Conservation (phyloP, 92 coral and sea anemone genomes). For the Blastomussa wellsi region DNA sequence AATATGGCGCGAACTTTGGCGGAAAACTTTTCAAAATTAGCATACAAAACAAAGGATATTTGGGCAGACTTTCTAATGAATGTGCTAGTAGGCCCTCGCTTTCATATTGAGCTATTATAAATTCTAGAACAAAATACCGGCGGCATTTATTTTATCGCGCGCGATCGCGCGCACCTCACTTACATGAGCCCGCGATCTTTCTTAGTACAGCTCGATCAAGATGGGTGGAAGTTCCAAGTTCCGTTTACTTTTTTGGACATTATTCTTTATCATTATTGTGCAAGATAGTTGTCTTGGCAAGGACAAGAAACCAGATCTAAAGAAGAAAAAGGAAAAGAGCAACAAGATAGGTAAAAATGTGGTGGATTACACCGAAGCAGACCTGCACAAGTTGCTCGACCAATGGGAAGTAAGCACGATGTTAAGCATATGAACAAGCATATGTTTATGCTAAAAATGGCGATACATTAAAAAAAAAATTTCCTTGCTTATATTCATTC, state of each 20-base stretch:
- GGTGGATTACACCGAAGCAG: slow-evolving; percentile 89
- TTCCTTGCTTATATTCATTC: not conserved
- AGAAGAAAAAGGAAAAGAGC: slow-evolving; percentile 57
- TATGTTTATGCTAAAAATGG: not conserved
- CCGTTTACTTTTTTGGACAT: not conserved
- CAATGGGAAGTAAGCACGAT: slow-evolving; percentile 96
- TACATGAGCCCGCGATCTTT: slow-evolving; percentile 37
- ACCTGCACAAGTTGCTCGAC: slow-evolving; percentile 79
- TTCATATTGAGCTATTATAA: too few species aligned
- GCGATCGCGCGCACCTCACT: too few species aligned
- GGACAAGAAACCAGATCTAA: slow-evolving; percentile 42
- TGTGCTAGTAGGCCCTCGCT: not conserved
- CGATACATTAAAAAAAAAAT: not conserved
- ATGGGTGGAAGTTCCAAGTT: slow-evolving; percentile 18
- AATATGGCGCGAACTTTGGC: slow-evolving; percentile 24
- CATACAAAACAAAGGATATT: not conserved
- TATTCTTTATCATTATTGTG: slow-evolving; percentile 41
- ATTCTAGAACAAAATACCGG: too few species aligned
- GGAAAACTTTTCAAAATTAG: not conserved
- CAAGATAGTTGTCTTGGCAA: slow-evolving; percentile 37
- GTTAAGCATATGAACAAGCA: too few species aligned
- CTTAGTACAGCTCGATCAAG: not conserved
- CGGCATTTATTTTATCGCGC: too few species aligned
- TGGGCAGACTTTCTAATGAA: not conserved
- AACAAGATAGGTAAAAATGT: slow-evolving; percentile 83